Evolutionary conservation across 2,888 invertebrate genomes (phyloP).

Genomic region (Drosophila trichaetosa): DNA sequence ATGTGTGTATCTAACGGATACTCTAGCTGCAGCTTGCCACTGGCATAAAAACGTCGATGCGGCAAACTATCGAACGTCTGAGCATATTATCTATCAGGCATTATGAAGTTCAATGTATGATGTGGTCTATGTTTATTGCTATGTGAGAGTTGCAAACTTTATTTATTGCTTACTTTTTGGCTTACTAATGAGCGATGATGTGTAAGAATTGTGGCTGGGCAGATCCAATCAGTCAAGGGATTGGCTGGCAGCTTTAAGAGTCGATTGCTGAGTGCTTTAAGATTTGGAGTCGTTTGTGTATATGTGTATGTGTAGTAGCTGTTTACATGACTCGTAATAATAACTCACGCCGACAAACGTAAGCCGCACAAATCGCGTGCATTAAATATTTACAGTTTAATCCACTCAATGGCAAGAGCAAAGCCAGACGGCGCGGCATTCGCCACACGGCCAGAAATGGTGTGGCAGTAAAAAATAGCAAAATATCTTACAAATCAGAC

Average conservation of each 20-base stretch:
- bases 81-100: conserved; percentile 43
- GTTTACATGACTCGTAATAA: conserved; percentile 45
- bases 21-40: conserved; percentile 35
- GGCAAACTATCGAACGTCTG: conserved; percentile 43
- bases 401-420: conserved; percentile 77
- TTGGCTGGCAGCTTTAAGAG: conserved; percentile 25
- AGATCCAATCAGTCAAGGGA: conserved; percentile 5
- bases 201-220: conserved; percentile 37
- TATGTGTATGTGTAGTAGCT: conserved; percentile 1
- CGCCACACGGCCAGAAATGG: conserved; percentile 53
- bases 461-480: conserved; percentile 77
- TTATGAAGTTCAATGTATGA: conserved; percentile 41
- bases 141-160: conserved; percentile 47
- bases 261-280: conserved; percentile 15
- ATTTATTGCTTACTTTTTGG: conserved; percentile 59
- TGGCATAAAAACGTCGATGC: conserved; percentile 37
- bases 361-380: conserved; percentile 71
- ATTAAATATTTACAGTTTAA: conserved; percentile 79
- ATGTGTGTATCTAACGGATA: conserved; percentile 41
- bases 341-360: conserved; percentile 65
- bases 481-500: conserved; percentile 77
- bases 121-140: conserved; percentile 10
- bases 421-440: conserved; percentile 52
- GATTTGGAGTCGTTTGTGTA: background rate
- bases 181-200: conserved; percentile 63